Evolutionary conservation across 2,797 vertebrate species (phyloP).

Genomic region (Sciurus carolinensis): DNA sequence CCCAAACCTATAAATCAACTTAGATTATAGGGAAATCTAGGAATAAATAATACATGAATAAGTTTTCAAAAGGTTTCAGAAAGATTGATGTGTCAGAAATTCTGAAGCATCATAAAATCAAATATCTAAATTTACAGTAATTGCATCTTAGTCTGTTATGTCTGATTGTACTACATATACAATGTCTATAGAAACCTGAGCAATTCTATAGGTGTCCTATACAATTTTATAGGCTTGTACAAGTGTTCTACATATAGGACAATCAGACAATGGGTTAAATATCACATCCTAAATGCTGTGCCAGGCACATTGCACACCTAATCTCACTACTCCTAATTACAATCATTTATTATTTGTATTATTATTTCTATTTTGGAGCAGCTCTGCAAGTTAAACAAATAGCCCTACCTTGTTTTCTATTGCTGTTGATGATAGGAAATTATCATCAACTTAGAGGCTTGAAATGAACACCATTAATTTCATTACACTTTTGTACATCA

Average conservation of each 20-base stretch:
- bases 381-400: conserved; percentile 20
- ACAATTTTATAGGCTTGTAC: too few species aligned
- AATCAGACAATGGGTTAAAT: background rate
- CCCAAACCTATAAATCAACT: background rate
- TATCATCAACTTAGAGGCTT: background rate
- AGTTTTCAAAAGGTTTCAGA: conserved; percentile 11
- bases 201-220: too few species aligned
- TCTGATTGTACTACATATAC: too few species aligned
- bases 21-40: background rate
- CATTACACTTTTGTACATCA: background rate
- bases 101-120: conserved; percentile 46
- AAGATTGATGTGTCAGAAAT: background rate
- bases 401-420: background rate
- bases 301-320: background rate
- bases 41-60: background rate
- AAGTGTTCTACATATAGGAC: too few species aligned
- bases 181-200: too few species aligned
- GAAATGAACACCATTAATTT: background rate
- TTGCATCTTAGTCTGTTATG: background rate
- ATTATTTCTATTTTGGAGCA: conserved; percentile 16
- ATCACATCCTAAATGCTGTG: background rate
- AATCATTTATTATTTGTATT: background rate
- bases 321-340: background rate
- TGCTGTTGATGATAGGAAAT: background rate
- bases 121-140: background rate